A percentile compares a stretch with the other conserved stretches of the same genome.
Evolutionary conservation across 2,888 invertebrate species (phyloP).

Genomic region (Macaria liturata): DNA sequence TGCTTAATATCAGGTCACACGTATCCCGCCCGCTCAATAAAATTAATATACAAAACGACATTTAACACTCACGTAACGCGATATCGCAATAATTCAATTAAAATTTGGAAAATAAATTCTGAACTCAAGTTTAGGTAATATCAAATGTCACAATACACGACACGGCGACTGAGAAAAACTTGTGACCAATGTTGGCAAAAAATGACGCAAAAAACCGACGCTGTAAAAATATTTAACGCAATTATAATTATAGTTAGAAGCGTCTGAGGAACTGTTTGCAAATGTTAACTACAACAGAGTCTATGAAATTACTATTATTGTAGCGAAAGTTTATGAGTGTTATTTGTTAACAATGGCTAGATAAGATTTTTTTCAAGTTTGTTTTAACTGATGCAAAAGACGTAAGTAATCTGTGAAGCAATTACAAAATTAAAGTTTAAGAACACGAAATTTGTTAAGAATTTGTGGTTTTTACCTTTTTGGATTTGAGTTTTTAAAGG

Average conservation of each 20-base stretch:
- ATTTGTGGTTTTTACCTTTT: too few relatives aligned
- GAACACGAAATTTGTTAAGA: too few relatives aligned
- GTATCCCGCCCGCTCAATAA: background rate
- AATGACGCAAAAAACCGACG: conserved; percentile 24
- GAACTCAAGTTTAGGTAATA: conserved; percentile 21
- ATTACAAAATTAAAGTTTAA: too few relatives aligned
- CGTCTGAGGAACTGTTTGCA: conserved; percentile 1
- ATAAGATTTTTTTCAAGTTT: too few relatives aligned
- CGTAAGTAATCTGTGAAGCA: too few relatives aligned
- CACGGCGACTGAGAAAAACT: conserved; percentile 18
- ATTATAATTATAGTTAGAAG: conserved; percentile 19
- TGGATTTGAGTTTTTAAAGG: too few relatives aligned
- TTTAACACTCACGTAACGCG: conserved; percentile 4
- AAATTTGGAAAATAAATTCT: conserved; percentile 12
- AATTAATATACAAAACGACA: background rate
- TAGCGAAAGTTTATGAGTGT: too few relatives aligned
- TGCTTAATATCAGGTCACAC: too few relatives aligned
- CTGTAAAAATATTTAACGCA: conserved; percentile 22
- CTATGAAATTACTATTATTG: too few relatives aligned
- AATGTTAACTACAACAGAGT: too few relatives aligned
- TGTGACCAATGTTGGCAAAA: conserved; percentile 17
- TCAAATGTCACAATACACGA: conserved; percentile 23
- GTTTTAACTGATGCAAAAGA: too few relatives aligned
- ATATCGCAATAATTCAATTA: conserved; percentile 13
- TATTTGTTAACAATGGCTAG: too few relatives aligned